Evolutionary conservation across 2,113 vertebrate species (phyloP).

Genomic region (Boulengeromyrus knoepffleri): DNA sequence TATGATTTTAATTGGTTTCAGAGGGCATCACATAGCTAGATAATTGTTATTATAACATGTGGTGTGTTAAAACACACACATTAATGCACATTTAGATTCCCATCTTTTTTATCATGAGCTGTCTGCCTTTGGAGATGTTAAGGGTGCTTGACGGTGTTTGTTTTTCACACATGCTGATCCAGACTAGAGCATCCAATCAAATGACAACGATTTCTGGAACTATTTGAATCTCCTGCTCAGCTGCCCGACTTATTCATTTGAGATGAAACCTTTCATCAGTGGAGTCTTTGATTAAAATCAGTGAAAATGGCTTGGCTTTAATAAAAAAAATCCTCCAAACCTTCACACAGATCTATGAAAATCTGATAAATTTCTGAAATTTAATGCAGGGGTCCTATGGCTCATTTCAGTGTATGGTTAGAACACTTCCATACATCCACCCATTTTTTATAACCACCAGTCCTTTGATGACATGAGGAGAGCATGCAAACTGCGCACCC

Average conservation of each 20-base stretch:
- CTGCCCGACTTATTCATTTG: background rate
- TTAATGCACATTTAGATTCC: background rate
- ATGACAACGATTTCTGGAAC: background rate
- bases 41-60: background rate
- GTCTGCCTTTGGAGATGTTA: background rate
- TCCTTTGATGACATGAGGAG: background rate
- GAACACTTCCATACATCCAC: background rate
- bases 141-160: background rate
- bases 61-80: background rate
- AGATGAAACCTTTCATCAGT: background rate
- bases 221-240: background rate
- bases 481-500: background rate
- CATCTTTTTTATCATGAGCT: background rate
- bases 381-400: background rate
- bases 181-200: background rate
- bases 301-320: background rate
- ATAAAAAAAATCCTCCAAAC: background rate
- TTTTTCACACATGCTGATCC: background rate
- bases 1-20: background rate
- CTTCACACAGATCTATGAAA: background rate
- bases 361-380: background rate
- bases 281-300: background rate
- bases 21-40: background rate
- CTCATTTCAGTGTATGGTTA: background rate
- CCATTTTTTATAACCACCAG: background rate